Conservation (phyloP, 1,140 invertebrate genomes). For the Plectus sambesii region DNA sequence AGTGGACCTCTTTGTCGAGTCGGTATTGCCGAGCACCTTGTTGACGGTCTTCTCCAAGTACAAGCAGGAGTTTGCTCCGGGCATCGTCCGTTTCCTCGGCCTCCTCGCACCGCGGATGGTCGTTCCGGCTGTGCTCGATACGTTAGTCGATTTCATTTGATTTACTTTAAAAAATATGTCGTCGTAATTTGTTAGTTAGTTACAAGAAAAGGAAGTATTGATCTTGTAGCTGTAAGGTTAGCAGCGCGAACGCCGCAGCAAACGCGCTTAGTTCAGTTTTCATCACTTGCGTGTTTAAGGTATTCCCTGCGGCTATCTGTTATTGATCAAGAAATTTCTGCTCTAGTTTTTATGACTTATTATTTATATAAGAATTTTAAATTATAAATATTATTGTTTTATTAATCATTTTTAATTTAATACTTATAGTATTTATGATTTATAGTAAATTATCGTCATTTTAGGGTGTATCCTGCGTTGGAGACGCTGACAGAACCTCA, state of each 20-base stretch:
- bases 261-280: too few species aligned
- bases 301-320: too few species aligned
- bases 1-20: slow-evolving; percentile 68
- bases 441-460: slow-evolving; percentile 40
- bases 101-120: slow-evolving; percentile 67
- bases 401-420: not conserved
- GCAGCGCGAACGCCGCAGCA: too few species aligned
- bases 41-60: slow-evolving; percentile 65
- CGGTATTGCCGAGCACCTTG: slow-evolving; percentile 58
- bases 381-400: not conserved
- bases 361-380: slow-evolving; percentile 17
- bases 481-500: slow-evolving; percentile 77
- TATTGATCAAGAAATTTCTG: too few species aligned
- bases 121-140: slow-evolving; percentile 68
- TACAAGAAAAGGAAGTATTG: too few species aligned
- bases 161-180: slow-evolving; percentile 46
- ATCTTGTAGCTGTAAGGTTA: too few species aligned
- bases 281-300: too few species aligned
- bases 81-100: slow-evolving; percentile 63
- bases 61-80: slow-evolving; percentile 56
- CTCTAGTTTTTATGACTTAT: too few species aligned
- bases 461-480: slow-evolving; percentile 60
- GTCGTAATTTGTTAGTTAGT: slow-evolving; percentile 3
- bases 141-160: slow-evolving; percentile 47
- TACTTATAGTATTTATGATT: slow-evolving; percentile 32